Conservation (phyloP, 1,140 invertebrate species). For the Monochamus saltuarius region DNA sequence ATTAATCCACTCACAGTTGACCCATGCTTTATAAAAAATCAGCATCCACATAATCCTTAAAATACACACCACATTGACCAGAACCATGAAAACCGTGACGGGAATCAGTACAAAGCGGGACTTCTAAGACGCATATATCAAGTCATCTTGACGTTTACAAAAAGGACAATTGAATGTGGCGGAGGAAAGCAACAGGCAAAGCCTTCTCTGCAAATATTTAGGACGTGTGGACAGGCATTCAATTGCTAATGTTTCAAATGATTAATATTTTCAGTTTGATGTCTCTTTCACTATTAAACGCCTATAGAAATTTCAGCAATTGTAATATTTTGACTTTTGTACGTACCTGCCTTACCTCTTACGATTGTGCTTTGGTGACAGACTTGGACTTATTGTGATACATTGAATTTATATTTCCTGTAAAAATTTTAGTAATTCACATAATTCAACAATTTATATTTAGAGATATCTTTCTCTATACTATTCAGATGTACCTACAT, state of each 20-base stretch:
- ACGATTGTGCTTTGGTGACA: background rate
- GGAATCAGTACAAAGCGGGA: conserved; percentile 16
- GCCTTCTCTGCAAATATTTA: conserved; percentile 31
- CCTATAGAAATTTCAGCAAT: conserved; percentile 6
- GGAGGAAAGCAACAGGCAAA: conserved; percentile 21
- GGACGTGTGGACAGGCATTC: conserved; percentile 33
- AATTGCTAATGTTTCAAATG: conserved; percentile 25
- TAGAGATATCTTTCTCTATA: too few relatives aligned
- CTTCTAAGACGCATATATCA: conserved; percentile 25
- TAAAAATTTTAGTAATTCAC: too few relatives aligned
- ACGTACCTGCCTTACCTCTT: conserved; percentile 4
- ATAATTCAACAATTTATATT: too few relatives aligned
- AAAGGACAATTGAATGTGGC: conserved; percentile 21
- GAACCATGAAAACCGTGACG: conserved; percentile 13
- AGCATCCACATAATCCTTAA: conserved; percentile 10
- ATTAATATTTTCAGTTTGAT: conserved; percentile 28
- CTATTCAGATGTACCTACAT: too few relatives aligned
- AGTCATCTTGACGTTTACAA: conserved; percentile 6
- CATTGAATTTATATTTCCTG: too few relatives aligned
- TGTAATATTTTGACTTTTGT: conserved; percentile 25
- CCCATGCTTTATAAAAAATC: conserved; percentile 12
- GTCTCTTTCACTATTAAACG: conserved; percentile 11
- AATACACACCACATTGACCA: conserved; percentile 30
- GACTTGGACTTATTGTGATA: too few relatives aligned
- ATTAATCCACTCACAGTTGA: background rate